Conservation (phyloP, 2,888 invertebrate genomes). For the Palloptera scutellata region DNA sequence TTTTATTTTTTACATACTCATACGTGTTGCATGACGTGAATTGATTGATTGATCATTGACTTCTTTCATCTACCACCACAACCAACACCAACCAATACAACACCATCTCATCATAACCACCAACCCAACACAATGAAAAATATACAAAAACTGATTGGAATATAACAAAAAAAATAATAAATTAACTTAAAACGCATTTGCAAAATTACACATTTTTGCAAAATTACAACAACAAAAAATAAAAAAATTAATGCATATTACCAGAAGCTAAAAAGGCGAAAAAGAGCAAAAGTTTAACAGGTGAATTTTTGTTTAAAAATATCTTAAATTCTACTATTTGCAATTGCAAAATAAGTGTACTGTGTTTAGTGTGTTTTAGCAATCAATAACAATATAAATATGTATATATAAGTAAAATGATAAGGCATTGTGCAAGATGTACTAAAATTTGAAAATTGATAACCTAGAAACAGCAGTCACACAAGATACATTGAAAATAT, state of each 20-base stretch:
- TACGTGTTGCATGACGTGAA: conserved; percentile 59
- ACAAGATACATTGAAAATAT: too few species aligned
- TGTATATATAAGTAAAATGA: too few species aligned
- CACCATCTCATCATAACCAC: conserved; percentile 27
- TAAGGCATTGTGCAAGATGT: too few species aligned
- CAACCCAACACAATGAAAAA: conserved; percentile 21
- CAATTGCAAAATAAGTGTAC: too few species aligned
- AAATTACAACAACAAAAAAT: conserved; percentile 14
- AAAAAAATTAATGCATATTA: conserved; percentile 49
- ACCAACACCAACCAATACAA: conserved; percentile 30
- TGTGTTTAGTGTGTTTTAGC: too few species aligned
- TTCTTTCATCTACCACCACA: conserved; percentile 25
- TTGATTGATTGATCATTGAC: conserved; percentile 49
- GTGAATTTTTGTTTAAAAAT: conserved; percentile 67
- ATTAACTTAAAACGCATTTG: conserved; percentile 33
- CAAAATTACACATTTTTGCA: conserved; percentile 20
- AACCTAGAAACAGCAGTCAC: too few species aligned
- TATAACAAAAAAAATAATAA: conserved; percentile 33
- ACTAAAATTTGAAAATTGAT: too few species aligned
- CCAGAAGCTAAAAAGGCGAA: conserved; percentile 95
- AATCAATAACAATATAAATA: too few species aligned
- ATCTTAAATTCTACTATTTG: too few species aligned
- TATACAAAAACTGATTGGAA: conserved; percentile 27
- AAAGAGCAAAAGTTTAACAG: conserved; percentile 90
- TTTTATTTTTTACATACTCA: conserved; percentile 44